Percentiles rank a stretch among this genome's conserved stretches.
Evolutionary conservation across 2,797 vertebrate genomes (phyloP).

Genomic region (Sebastes steindachneri): DNA sequence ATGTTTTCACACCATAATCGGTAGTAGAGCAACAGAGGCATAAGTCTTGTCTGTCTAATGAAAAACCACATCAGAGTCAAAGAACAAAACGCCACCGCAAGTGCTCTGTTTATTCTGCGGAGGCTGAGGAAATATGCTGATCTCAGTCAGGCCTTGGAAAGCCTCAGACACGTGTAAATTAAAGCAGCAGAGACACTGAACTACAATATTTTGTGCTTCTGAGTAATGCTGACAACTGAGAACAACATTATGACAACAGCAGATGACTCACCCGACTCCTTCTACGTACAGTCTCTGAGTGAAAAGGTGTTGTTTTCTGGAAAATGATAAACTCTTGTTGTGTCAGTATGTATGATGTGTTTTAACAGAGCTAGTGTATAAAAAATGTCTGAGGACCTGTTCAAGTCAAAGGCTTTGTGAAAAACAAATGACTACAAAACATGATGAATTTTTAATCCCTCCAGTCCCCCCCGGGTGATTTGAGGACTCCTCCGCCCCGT

Average conservation of each 20-base stretch:
- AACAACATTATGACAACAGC: background rate
- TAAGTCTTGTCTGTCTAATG: background rate
- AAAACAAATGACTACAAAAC: constrained; percentile 29
- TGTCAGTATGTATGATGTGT: background rate
- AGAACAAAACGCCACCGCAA: background rate
- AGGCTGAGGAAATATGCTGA: constrained; percentile 22
- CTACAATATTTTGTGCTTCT: background rate
- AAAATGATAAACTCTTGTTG: background rate
- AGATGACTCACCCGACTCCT: background rate
- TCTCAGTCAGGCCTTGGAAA: background rate
- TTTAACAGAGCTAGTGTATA: background rate
- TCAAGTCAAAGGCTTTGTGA: background rate
- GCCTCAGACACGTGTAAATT: constrained; percentile 6
- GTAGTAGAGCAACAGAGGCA: background rate
- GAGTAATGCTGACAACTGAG: background rate
- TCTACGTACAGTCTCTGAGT: background rate
- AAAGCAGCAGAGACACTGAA: background rate
- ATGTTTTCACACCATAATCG: constrained; percentile 2
- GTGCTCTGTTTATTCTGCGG: background rate
- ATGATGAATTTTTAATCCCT: constrained; percentile 32
- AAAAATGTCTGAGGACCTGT: background rate
- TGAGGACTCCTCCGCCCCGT: background rate
- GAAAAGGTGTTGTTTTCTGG: background rate
- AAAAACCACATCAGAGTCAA: background rate
- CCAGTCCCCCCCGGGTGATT: background rate